phyloP scores from a whole-genome alignment of 2,113 vertebrate genomes.

The Etheostoma spectabile region DNA sequence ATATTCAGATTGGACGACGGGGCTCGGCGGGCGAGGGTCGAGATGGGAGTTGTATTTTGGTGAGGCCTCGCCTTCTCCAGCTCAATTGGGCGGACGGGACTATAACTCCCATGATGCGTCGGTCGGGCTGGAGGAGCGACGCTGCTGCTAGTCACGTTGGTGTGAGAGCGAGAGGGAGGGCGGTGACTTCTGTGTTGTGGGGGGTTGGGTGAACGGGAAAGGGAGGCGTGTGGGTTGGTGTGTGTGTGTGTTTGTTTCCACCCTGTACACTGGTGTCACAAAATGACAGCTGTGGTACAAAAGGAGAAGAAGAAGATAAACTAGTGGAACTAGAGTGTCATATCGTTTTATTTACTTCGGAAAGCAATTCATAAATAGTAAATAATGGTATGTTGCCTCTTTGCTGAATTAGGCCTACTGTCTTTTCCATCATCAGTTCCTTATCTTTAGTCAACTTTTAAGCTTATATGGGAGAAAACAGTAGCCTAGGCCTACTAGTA shows the following conservation, averaged over 20 bases:
- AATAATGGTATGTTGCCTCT: background rate
- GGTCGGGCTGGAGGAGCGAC: conserved; percentile 1
- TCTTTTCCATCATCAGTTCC: background rate
- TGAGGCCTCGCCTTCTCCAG: conserved; percentile 66
- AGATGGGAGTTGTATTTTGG: conserved; percentile 87
- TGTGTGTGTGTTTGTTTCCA: conserved; percentile 7
- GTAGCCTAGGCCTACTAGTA: background rate
- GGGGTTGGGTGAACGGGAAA: conserved; percentile 84
- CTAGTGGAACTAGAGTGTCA: background rate
- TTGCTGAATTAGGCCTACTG: background rate
- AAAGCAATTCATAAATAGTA: background rate
- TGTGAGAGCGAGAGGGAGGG: conserved; percentile 82
- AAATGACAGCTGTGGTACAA: conserved; percentile 12
- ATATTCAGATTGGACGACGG: conserved; percentile 86
- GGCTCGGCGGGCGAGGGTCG: conserved; percentile 77
- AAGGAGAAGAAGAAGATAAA: background rate
- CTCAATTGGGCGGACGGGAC: conserved; percentile 52
- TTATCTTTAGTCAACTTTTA: background rate
- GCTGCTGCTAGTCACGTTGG: conserved; percentile 73
- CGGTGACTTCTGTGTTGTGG: conserved; percentile 78
- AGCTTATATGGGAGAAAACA: background rate
- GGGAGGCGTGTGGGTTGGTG: conserved; percentile 70
- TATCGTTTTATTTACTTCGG: background rate
- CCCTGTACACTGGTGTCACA: conserved; percentile 34
- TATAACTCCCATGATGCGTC: conserved; percentile 75